Conservation (phyloP, 2,888 invertebrate genomes). For the Ophion ventricosus region DNA sequence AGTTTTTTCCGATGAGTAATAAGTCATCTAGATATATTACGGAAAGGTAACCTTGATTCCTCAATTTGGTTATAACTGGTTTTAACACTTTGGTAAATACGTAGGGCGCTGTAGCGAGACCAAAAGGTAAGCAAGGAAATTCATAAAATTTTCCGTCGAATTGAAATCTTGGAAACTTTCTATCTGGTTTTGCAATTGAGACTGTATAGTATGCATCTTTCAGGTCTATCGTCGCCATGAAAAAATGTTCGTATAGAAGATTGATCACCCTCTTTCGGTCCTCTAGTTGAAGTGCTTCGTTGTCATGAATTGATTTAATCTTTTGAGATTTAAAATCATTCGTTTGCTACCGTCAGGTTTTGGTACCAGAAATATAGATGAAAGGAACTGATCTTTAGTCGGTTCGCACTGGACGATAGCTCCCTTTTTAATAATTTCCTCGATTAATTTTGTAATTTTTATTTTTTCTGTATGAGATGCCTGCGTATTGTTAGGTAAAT, state of each 20-base stretch:
- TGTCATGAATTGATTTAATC: slow-evolving; percentile 45
- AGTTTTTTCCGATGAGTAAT: slow-evolving; percentile 15
- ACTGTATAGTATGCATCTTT: slow-evolving; percentile 61
- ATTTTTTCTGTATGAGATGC: slow-evolving; percentile 21
- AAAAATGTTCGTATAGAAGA: slow-evolving; percentile 39
- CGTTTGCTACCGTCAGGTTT: slow-evolving; percentile 59
- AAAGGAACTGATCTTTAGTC: slow-evolving; percentile 50
- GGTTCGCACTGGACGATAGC: slow-evolving; percentile 37
- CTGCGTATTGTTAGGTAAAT: slow-evolving; percentile 4
- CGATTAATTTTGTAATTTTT: slow-evolving; percentile 5
- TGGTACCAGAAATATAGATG: slow-evolving; percentile 55
- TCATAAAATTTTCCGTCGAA: slow-evolving; percentile 65
- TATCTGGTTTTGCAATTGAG: slow-evolving; percentile 53
- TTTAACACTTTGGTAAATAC: slow-evolving; percentile 71
- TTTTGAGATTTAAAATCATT: slow-evolving; percentile 63
- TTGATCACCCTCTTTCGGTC: slow-evolving; percentile 7
- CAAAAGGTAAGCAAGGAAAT: slow-evolving; percentile 71
- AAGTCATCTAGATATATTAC: slow-evolving; percentile 56
- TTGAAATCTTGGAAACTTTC: slow-evolving; percentile 69
- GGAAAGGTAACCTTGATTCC: slow-evolving; percentile 8
- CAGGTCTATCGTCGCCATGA: slow-evolving; percentile 47
- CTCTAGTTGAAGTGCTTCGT: slow-evolving; percentile 18
- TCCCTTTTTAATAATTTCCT: slow-evolving; percentile 50
- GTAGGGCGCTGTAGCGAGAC: slow-evolving; percentile 69
- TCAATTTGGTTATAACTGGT: slow-evolving; percentile 38